Evolutionary conservation across 2,113 vertebrate genomes (phyloP), one percentile per base, ranked within the genome.

Genomic region (Psittacula cyanocephala): DNA sequence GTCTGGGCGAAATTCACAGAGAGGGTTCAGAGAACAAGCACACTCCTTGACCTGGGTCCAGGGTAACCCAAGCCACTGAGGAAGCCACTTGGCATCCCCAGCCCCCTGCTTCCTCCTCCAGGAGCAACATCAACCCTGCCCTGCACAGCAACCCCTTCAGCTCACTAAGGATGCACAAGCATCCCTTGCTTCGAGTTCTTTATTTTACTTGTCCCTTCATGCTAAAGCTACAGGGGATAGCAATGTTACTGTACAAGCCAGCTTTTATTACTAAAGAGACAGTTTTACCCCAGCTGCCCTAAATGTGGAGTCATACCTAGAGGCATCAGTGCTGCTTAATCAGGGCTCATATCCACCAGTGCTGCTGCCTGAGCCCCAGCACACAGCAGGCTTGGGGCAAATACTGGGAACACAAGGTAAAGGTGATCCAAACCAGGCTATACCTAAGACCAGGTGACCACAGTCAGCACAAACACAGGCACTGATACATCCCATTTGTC

Each of bases 381-480:
- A 87, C 31, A 15, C 72, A 50, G 57, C 29, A 57, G 35, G 22
- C 33, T 17, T 27, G 22, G 44, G 53, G 67, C 22, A 79, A 44
- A 28, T 27, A 59, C 37, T 13, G n/a, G 31, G n/a, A 59, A 29
- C 47, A 55, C 23, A 25, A 19, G 19, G 27, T 33, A 72, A 65
- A 67, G 19, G 11, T 39, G 76, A 75, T 50, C 55, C 72, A 75
- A 86, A 55, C 13, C 47, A 60, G 46, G 50, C 55, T 81, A 20
- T 19, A 37, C 57, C 60, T 46, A 71, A 81, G 67, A 50, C 22
- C 13, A 53, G 81, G 62, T 76, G 65, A 93, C 22, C 43, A 55
- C 0, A 0, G 18, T 24, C 37, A 11, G 79, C 24, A 59, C 0
- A 9, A 47, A 10, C 20, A 44, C 22, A 18, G 46, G 27, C 28